Base-by-base conservation (phyloP, 2,113 vertebrate species). In the Misgurnus mizolepis region DNA sequence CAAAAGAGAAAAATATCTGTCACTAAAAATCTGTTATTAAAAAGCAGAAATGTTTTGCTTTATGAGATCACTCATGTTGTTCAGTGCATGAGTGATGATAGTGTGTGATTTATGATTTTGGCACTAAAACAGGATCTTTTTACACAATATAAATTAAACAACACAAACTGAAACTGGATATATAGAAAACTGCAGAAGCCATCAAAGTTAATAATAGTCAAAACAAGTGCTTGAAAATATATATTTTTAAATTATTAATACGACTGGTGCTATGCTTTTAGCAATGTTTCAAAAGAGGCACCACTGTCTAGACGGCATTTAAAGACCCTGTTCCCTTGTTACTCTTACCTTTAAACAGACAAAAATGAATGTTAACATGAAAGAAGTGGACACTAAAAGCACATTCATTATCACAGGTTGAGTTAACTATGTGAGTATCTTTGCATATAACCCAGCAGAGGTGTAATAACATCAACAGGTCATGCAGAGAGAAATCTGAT, bases 141-240 rank as follows among this genome's bases (percentile, higher is more conserved):
- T 17, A 60, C 47, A 80, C 12, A 17, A 1, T 65, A 7, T 58
- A 55, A 80, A n/a, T 39, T 49, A 10, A 50, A 22, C 15, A 34
- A 65, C 27, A 45, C 17, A 60, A 64, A 66, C 64, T 6, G 22
- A 84, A 68, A 7, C 2, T 39, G 60, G 41, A n/a, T 76, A 60
- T 6, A 40, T 78, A 67, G 17, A 82, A 82, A 79, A 79, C 41
- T 55, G 27, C n/a, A 70, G 64, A 87, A 87, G 87, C 86, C 90
- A 87, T 85, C 80, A 80, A 81, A 71, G 70, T 85, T 45, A 81
- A 82, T 81, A 58, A 74, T 41, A 7, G 34, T 85, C 40, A 10
- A 76, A 61, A 69, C 18, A 39, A 55, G 64, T 69, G 6, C 65
- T 81, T 73, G 4, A 62, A 53, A 62, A 75, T 40, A 82, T 12